Evolutionary conservation across 2,888 invertebrate species (phyloP).

Genomic region (Stomorhina lunata): DNA sequence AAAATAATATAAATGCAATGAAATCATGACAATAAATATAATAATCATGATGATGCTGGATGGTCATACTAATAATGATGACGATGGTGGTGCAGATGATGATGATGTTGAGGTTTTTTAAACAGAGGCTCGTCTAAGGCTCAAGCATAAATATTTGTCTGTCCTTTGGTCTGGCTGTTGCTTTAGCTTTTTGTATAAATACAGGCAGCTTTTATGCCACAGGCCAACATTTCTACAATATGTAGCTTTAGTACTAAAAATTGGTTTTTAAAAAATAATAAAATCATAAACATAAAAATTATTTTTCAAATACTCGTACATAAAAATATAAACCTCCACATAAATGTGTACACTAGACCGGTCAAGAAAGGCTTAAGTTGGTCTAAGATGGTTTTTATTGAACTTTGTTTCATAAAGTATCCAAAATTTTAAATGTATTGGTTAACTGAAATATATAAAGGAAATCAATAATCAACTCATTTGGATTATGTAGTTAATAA

Average conservation of each 20-base stretch:
- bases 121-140: slow-evolving; percentile 31
- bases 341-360: neutral
- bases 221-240: slow-evolving; percentile 26
- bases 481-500: too few species aligned
- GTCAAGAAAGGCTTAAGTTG: too few species aligned
- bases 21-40: slow-evolving; percentile 55
- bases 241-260: slow-evolving; percentile 17
- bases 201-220: neutral
- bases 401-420: too few species aligned
- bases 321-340: slow-evolving; percentile 2
- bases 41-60: slow-evolving; percentile 27
- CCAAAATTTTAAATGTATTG: too few species aligned
- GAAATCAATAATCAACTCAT: too few species aligned
- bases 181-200: neutral
- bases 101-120: slow-evolving; percentile 26
- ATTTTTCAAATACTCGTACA: slow-evolving; percentile 12
- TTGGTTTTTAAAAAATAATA: slow-evolving; percentile 26
- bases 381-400: too few species aligned
- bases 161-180: neutral
- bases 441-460: too few species aligned
- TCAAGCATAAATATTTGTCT: neutral
- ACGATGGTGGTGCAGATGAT: slow-evolving; percentile 19
- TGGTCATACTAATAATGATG: slow-evolving; percentile 32
- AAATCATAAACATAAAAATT: slow-evolving; percentile 31
- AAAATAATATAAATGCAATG: slow-evolving; percentile 43